Evolutionary conservation across 1,140 invertebrate genomes (phyloP).

Genomic region (Polypedilum pembai): DNA sequence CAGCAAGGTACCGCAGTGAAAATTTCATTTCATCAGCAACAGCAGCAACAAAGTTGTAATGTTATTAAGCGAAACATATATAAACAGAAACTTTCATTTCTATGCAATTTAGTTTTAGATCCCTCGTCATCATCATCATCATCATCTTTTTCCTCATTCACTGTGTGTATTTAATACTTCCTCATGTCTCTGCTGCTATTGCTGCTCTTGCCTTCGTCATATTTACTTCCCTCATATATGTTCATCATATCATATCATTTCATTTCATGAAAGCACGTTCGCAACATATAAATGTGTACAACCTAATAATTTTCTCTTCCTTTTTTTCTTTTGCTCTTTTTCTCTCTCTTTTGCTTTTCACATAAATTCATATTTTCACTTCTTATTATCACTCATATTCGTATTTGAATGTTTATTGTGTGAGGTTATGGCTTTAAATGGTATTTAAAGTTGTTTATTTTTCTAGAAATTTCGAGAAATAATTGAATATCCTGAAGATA

Average conservation of each 20-base stretch:
- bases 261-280: constrained; percentile 10
- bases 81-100: too few species aligned
- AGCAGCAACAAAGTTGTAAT: too few species aligned
- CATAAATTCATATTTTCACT: too few species aligned
- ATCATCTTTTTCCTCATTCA: not conserved
- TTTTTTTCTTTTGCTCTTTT: too few species aligned
- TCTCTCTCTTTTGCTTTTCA: too few species aligned
- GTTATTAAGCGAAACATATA: too few species aligned
- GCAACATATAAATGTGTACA: not conserved
- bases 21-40: too few species aligned
- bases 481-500: too few species aligned
- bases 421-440: not conserved
- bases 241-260: constrained; percentile 7
- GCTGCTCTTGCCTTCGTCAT: not conserved
- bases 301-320: not conserved
- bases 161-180: not conserved
- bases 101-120: not conserved
- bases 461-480: too few species aligned
- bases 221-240: not conserved
- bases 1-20: too few species aligned
- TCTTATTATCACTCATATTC: too few species aligned
- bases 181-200: not conserved
- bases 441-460: not conserved
- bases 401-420: too few species aligned
- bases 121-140: constrained; percentile 9